phyloP scores from a whole-genome alignment of 2,888 invertebrate species.

The Sarcophaga caerulescens region DNA sequence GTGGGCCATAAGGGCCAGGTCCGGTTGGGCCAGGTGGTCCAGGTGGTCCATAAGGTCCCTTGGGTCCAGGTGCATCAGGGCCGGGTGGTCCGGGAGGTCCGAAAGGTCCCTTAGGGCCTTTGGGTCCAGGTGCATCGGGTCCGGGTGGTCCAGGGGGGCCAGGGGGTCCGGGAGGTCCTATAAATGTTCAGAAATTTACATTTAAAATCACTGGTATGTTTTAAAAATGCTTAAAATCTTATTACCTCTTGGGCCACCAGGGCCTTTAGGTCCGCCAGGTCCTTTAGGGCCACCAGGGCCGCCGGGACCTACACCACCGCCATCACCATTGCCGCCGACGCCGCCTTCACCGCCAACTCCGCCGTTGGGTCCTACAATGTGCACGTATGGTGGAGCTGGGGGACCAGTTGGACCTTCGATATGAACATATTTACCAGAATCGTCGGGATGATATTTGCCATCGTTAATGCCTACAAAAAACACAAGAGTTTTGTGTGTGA shows the following conservation, averaged over 20 bases:
- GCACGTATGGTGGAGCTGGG: conserved; percentile 77
- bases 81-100: conserved; percentile 66
- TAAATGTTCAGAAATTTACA: not conserved
- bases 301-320: conserved; percentile 77
- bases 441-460: conserved; percentile 79
- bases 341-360: conserved; percentile 77
- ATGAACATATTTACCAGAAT: conserved; percentile 79
- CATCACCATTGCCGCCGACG: conserved; percentile 74
- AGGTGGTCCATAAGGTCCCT: conserved; percentile 64
- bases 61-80: conserved; percentile 73
- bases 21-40: conserved; percentile 72
- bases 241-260: conserved; percentile 75
- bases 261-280: conserved; percentile 75
- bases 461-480: conserved; percentile 71
- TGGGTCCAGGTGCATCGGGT: conserved; percentile 79
- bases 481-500: not conserved
- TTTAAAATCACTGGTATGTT: not conserved
- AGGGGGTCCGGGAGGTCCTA: conserved; percentile 71
- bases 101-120: conserved; percentile 70
- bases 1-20: conserved; percentile 78
- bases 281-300: conserved; percentile 78
- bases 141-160: conserved; percentile 53
- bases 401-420: conserved; percentile 81
- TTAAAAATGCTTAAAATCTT: not conserved
- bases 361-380: conserved; percentile 78